Evolutionary conservation across 2,797 vertebrate species (phyloP).

Genomic region (Melanotaenia trifasciata): DNA sequence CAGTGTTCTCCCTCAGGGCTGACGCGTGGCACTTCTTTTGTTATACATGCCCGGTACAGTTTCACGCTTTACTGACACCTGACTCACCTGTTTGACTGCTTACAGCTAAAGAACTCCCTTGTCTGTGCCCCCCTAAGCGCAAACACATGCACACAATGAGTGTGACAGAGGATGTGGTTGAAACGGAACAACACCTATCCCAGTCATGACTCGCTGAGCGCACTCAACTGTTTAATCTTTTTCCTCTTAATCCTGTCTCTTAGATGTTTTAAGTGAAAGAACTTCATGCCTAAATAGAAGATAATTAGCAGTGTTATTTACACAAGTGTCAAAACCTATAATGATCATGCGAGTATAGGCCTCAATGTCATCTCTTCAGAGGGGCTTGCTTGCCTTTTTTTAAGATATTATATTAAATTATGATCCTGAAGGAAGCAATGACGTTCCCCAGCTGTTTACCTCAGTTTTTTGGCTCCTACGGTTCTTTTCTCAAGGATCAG

Average conservation of each 20-base stretch:
- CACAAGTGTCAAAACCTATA: slow-evolving; percentile 52
- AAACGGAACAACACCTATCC: slow-evolving; percentile 54
- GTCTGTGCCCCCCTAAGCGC: slow-evolving; percentile 37
- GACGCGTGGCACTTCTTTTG: slow-evolving; percentile 74
- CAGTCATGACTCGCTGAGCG: slow-evolving; percentile 44
- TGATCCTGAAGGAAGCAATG: slow-evolving; percentile 24
- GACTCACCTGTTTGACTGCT: slow-evolving; percentile 82
- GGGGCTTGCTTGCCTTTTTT: background rate
- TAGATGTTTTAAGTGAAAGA: slow-evolving; percentile 40
- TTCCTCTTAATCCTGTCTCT: slow-evolving; percentile 42
- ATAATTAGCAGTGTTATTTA: slow-evolving; percentile 50
- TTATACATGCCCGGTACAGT: slow-evolving; percentile 66
- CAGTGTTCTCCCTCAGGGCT: slow-evolving; percentile 54
- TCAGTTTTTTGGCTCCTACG: slow-evolving; percentile 46
- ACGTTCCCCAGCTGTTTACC: slow-evolving; percentile 54
- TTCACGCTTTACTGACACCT: slow-evolving; percentile 68
- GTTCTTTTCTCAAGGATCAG: slow-evolving; percentile 68
- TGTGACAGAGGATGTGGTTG: slow-evolving; percentile 71
- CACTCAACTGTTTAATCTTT: slow-evolving; percentile 42
- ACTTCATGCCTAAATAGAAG: slow-evolving; percentile 42
- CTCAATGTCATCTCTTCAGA: slow-evolving; percentile 21
- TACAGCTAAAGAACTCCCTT: slow-evolving; percentile 49
- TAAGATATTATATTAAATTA: slow-evolving; percentile 32
- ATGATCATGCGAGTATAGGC: slow-evolving; percentile 28
- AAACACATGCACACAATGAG: slow-evolving; percentile 46